Percentiles rank a stretch among this genome's conserved stretches.
Conservation (phyloP, 2,113 vertebrate genomes). For the Piaya cayana region DNA sequence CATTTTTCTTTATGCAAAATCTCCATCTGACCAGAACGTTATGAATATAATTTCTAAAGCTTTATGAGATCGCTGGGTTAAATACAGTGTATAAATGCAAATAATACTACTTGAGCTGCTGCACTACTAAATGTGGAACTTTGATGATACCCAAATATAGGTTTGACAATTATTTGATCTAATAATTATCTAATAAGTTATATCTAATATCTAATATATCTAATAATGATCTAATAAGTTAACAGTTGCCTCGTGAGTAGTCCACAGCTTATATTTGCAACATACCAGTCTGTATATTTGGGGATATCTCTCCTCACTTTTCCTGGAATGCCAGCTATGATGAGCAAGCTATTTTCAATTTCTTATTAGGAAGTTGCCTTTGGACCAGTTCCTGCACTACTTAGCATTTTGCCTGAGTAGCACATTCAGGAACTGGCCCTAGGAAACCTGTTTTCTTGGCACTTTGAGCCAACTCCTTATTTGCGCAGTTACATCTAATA, state of each 20-base stretch:
- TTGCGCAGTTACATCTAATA: background rate
- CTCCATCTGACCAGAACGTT: background rate
- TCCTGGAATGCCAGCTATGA: conserved; percentile 58
- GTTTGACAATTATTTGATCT: background rate
- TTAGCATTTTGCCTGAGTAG: conserved; percentile 55
- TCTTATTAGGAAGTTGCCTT: conserved; percentile 54
- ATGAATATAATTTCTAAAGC: background rate
- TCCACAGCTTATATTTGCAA: conserved; percentile 15
- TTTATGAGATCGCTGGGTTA: background rate
- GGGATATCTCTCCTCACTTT: conserved; percentile 15
- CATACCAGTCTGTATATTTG: background rate
- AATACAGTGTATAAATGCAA: background rate
- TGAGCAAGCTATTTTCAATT: conserved; percentile 67
- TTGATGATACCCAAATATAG: background rate
- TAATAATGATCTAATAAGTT: no score
- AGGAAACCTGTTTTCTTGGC: conserved; percentile 38
- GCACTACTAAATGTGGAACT: background rate
- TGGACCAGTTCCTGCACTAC: conserved; percentile 54
- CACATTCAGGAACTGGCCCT: conserved; percentile 38
- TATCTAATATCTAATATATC: no score
- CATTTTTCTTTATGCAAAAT: background rate
- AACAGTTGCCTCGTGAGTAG: background rate
- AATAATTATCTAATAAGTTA: no score
- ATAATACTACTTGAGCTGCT: background rate
- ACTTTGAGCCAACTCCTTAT: background rate